phyloP scores from a whole-genome alignment of 2,888 invertebrate species.

The Autographa gamma region DNA sequence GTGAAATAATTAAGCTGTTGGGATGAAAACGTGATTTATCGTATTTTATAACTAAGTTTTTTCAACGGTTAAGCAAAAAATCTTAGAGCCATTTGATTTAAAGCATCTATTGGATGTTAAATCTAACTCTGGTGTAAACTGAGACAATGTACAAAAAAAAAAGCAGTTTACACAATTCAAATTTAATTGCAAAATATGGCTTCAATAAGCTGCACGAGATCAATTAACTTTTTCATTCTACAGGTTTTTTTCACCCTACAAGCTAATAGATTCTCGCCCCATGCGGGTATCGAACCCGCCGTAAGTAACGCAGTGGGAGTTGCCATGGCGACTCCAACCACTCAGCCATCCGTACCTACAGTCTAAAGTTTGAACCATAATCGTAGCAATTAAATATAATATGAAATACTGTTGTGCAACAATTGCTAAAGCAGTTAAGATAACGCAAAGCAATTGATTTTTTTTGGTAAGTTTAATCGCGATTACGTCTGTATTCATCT shows the following conservation, averaged over 20 bases:
- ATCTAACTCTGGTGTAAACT: too few relatives aligned
- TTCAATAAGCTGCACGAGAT: too few relatives aligned
- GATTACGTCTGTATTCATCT: not conserved
- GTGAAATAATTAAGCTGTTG: not conserved
- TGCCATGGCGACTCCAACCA: too few relatives aligned
- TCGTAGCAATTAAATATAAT: not conserved
- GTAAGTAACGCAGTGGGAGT: too few relatives aligned
- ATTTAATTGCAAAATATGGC: too few relatives aligned
- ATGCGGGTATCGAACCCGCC: too few relatives aligned
- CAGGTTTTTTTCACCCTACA: too few relatives aligned
- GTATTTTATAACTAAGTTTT: not conserved
- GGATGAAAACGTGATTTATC: conserved; percentile 2
- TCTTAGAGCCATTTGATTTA: not conserved
- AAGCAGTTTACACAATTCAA: too few relatives aligned
- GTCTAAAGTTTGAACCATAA: not conserved
- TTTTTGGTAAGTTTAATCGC: not conserved
- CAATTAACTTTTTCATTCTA: too few relatives aligned
- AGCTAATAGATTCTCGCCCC: too few relatives aligned
- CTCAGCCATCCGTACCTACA: too few relatives aligned
- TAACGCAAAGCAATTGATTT: not conserved
- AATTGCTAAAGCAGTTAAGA: not conserved
- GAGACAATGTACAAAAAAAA: too few relatives aligned
- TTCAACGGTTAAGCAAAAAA: not conserved
- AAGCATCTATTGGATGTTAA: not conserved
- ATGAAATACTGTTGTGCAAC: not conserved